A percentile compares a stretch with the other conserved stretches of the same genome.
Conservation (phyloP, 2,113 vertebrate genomes). For the Cryptomyrus ogoouensis region DNA sequence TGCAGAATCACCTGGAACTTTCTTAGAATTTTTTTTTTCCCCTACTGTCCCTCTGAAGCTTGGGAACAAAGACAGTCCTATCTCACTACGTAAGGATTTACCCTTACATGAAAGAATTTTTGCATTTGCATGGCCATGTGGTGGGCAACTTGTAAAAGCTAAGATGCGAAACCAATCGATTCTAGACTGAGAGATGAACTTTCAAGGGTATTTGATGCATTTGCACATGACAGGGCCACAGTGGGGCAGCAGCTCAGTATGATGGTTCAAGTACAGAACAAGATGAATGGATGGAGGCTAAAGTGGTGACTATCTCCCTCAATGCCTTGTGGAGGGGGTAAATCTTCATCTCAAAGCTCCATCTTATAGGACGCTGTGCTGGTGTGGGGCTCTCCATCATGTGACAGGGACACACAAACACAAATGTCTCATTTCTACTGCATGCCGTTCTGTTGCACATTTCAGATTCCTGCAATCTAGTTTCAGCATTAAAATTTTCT, state of each 20-base stretch:
- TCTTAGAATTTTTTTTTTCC: neutral
- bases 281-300: slow-evolving; percentile 12
- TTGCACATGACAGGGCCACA: slow-evolving; percentile 1
- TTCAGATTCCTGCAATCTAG: neutral
- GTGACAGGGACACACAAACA: neutral
- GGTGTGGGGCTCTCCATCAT: neutral
- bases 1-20: neutral
- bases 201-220: slow-evolving; percentile 16
- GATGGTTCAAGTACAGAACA: neutral
- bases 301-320: neutral
- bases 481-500: neutral
- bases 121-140: slow-evolving; percentile 9
- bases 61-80: no score
- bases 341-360: neutral
- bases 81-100: neutral
- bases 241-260: neutral
- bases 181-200: neutral
- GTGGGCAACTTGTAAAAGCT: neutral
- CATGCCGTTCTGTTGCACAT: neutral
- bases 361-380: neutral
- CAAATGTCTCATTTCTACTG: neutral
- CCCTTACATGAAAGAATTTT: neutral
- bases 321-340: neutral
- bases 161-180: neutral
- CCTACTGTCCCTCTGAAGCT: slow-evolving; percentile 1